Conservation (phyloP, 2,888 invertebrate species). For the Hofmannophila pseudospretella region DNA sequence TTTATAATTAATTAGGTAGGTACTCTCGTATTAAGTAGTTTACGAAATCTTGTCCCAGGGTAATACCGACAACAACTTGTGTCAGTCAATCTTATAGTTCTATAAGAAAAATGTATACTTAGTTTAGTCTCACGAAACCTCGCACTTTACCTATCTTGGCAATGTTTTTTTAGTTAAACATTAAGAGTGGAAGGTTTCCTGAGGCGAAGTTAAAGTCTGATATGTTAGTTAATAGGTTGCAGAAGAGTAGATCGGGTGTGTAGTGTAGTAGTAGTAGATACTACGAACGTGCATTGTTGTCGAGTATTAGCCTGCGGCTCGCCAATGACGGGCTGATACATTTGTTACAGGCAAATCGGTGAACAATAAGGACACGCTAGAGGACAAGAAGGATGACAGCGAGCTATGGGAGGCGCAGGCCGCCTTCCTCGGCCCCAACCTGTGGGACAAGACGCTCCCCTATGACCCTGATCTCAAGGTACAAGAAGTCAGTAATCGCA, state of each 20-base stretch:
- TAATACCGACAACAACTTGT: conserved; percentile 9
- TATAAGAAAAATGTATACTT: too few species aligned
- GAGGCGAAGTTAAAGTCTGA: too few species aligned
- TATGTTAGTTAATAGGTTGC: too few species aligned
- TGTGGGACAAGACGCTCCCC: conserved; percentile 96
- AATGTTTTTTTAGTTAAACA: too few species aligned
- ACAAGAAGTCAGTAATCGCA: conserved; percentile 81
- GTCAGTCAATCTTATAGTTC: not conserved
- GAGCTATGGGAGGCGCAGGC: conserved; percentile 96
- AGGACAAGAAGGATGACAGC: conserved; percentile 88
- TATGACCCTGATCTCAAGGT: conserved; percentile 98
- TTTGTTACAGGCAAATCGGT: conserved; percentile 81
- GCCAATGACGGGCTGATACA: conserved; percentile 51
- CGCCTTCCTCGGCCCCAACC: conserved; percentile 96
- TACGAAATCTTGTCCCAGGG: conserved; percentile 3
- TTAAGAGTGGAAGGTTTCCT: too few species aligned
- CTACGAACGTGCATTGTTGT: conserved; percentile 11
- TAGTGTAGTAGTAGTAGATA: conserved; percentile 9
- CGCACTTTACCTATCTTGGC: conserved; percentile 1
- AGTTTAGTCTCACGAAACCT: not conserved
- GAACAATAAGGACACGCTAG: conserved; percentile 79
- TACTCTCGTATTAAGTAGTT: too few species aligned
- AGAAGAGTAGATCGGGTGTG: too few species aligned
- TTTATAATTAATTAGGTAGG: too few species aligned
- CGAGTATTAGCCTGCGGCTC: conserved; percentile 18